Base-by-base conservation (phyloP, 2,888 invertebrate species). In the Noctua fimbriata region DNA sequence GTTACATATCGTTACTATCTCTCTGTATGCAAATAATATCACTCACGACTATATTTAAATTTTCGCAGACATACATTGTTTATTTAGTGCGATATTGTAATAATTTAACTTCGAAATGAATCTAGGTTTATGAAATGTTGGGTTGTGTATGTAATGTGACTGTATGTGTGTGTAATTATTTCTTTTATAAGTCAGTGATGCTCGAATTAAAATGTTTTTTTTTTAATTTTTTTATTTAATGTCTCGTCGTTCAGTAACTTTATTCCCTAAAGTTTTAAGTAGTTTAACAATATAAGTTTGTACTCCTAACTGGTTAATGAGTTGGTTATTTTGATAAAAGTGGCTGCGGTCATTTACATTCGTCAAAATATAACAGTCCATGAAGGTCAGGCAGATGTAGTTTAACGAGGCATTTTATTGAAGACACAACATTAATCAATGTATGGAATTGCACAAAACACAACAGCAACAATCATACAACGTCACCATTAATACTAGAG, bases 41-140 rank as follows among this genome's bases (percentile, higher is more conserved):
- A 69, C 24, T 69, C 52, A 69, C 24, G 47, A 14, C 83, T 36
- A 28, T 71, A 67, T 80, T 67, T 80, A 73, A 71, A 74, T 55
- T 58, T 36, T 32, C 77, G 69, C 44, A 76, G 6, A 28, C n/a
- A 44, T 41, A 36, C 32, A 36, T 60, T 69, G 79, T 69, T 79
- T 55, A 73, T 32, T 69, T 36, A 60, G 44, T 24, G 32, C 36
- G 49, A 67, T 12, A 71, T 60, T 32, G 65, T 41, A 24, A 28
- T 47, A 69, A 76, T 82, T 76, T 76, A 69, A 84, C 36, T 78
- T 78, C 60, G 12, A 47, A 72, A 84, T 58, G 18, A 69, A 69
- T 65, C 21, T 41, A 83, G 14, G 76, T 28, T 76, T 69, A 44
- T 36, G 32, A 36, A 36, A 36, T 36, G 32, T 32, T 32, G 32